Conservation (phyloP, 2,888 invertebrate species). For the Mythimna loreyi region DNA sequence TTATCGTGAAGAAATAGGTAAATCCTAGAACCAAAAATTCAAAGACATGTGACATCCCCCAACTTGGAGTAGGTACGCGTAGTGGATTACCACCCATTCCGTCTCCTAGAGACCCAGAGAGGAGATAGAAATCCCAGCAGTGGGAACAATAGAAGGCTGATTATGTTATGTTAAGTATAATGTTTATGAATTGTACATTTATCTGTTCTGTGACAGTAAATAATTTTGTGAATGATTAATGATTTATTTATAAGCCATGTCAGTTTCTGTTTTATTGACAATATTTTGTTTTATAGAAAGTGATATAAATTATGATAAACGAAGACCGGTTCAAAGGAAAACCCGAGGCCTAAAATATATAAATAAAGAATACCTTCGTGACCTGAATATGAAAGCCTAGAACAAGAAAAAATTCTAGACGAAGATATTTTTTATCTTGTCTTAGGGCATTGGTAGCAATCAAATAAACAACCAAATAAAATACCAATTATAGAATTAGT, state of each 20-base stretch:
- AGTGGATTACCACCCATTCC: too few species aligned
- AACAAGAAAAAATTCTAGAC: not conserved
- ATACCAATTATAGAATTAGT: too few species aligned
- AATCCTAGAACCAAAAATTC: too few species aligned
- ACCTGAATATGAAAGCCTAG: not conserved
- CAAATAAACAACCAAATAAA: too few species aligned
- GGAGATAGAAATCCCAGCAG: too few species aligned
- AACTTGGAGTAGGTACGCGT: too few species aligned
- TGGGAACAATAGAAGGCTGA: too few species aligned
- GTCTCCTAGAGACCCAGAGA: too few species aligned
- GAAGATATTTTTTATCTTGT: conserved; percentile 10
- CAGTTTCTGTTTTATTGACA: not conserved
- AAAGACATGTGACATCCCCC: too few species aligned
- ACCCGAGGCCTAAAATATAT: not conserved
- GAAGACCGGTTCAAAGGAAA: not conserved
- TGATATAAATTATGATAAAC: not conserved
- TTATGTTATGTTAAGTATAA: too few species aligned
- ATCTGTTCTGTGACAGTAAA: conserved; percentile 11
- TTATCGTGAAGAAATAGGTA: too few species aligned
- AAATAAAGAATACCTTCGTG: not conserved
- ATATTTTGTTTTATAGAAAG: not conserved
- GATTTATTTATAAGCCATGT: not conserved
- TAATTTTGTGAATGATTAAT: not conserved
- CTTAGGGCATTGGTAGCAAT: too few species aligned
- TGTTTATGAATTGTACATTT: conserved; percentile 18